Conservation (phyloP, 2,113 vertebrate genomes). For the Nicator chloris region DNA sequence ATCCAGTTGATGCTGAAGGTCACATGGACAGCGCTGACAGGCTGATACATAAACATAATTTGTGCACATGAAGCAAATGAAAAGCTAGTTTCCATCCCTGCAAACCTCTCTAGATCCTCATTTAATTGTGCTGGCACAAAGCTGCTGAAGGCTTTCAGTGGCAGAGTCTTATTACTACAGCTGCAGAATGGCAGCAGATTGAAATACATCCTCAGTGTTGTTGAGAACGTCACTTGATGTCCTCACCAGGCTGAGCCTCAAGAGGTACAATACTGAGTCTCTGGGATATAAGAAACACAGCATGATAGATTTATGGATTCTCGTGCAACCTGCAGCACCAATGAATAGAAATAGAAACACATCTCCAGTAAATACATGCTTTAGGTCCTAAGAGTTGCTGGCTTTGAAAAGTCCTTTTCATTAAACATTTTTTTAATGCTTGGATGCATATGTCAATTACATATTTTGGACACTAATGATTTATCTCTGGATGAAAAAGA, state of each 20-base stretch:
- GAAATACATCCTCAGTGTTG: neutral
- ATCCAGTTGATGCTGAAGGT: neutral
- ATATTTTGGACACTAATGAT: neutral
- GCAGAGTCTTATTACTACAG: neutral
- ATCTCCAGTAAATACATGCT: neutral
- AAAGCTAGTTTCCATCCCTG: neutral
- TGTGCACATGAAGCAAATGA: rapidly evolving
- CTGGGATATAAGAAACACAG: neutral
- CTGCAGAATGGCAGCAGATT: neutral
- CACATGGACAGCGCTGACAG: neutral
- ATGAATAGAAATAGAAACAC: neutral
- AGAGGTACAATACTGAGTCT: neutral
- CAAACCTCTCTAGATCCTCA: neutral
- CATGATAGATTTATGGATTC: neutral
- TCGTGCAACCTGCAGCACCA: neutral
- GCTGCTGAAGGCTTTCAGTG: neutral
- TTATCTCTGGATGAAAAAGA: neutral
- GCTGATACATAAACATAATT: neutral
- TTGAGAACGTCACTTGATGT: neutral
- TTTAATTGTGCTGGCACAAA: neutral
- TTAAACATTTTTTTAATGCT: neutral
- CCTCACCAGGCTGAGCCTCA: neutral
- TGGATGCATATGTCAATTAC: neutral
- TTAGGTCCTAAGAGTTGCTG: neutral
- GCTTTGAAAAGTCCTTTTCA: neutral